Evolutionary conservation across 2,113 vertebrate species (phyloP).

Genomic region (Rana temporaria): DNA sequence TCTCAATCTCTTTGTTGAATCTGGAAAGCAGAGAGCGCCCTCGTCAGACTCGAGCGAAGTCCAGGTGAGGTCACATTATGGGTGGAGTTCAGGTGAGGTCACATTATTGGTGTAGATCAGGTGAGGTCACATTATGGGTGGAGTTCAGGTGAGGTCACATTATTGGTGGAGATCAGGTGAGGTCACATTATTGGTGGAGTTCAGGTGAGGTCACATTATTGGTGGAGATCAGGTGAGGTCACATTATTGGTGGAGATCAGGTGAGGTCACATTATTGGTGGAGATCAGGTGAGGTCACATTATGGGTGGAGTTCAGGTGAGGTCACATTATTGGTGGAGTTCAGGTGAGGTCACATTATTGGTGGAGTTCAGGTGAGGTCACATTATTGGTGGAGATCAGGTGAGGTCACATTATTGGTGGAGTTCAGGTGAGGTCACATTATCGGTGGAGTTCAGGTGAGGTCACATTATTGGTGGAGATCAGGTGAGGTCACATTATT

Average conservation of each 20-base stretch:
- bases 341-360: conserved; percentile 40
- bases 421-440: conserved; percentile 47
- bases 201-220: conserved; percentile 40
- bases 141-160: conserved; percentile 46
- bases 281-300: conserved; percentile 47
- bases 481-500: conserved; percentile 42
- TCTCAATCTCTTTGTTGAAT: conserved; percentile 62
- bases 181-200: too few species aligned
- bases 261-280: conserved; percentile 21
- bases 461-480: too few species aligned
- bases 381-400: too few species aligned
- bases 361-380: conserved; percentile 47
- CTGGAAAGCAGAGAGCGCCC: conserved; percentile 53
- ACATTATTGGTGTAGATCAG: background rate
- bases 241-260: conserved; percentile 1
- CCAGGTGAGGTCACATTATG: conserved; percentile 38
- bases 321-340: too few species aligned
- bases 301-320: too few species aligned
- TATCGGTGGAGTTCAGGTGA: conserved; percentile 45
- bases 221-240: conserved; percentile 47
- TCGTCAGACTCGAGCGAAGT: conserved; percentile 37
- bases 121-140: conserved; percentile 17
- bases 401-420: too few species aligned
- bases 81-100: conserved; percentile 47
- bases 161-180: too few species aligned